Conservation (phyloP, 2,113 vertebrate species). For the Jaculus jaculus region DNA sequence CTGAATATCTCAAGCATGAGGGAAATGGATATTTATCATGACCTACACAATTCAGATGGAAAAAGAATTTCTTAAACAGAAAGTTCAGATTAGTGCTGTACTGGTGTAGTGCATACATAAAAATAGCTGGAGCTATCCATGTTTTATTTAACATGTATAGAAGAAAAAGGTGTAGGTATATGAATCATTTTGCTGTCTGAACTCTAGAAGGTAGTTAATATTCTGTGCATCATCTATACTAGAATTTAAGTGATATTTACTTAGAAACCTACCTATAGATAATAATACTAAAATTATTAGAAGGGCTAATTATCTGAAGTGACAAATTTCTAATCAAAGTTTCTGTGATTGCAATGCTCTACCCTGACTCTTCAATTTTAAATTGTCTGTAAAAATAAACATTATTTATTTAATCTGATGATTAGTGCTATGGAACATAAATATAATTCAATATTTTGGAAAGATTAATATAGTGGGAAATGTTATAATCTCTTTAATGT, state of each 20-base stretch:
- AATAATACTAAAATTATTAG: slow-evolving; percentile 1
- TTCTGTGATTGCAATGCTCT: neutral
- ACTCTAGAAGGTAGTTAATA: neutral
- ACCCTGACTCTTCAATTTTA: neutral
- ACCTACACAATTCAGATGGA: neutral
- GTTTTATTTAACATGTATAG: neutral
- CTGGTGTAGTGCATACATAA: no score
- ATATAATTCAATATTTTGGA: neutral
- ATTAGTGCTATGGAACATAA: slow-evolving; percentile 6
- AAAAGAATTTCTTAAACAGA: neutral
- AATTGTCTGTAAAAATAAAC: neutral
- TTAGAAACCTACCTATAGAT: slow-evolving; percentile 12
- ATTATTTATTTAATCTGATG: neutral
- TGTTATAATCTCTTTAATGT: neutral
- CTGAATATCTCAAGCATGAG: neutral
- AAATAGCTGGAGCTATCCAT: neutral
- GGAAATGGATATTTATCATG: neutral
- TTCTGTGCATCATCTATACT: neutral
- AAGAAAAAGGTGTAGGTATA: neutral
- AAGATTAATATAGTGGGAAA: slow-evolving; percentile 9
- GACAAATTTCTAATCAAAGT: neutral
- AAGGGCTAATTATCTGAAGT: neutral
- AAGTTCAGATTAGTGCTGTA: neutral
- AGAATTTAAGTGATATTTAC: neutral
- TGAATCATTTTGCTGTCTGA: neutral